A percentile compares a stretch with the other conserved stretches of the same genome.
These are phyloP conservation scores for Silurus glanis DNA, from an alignment of 2,113 vertebrate genomes.

Conservation along the genomic window DNA sequence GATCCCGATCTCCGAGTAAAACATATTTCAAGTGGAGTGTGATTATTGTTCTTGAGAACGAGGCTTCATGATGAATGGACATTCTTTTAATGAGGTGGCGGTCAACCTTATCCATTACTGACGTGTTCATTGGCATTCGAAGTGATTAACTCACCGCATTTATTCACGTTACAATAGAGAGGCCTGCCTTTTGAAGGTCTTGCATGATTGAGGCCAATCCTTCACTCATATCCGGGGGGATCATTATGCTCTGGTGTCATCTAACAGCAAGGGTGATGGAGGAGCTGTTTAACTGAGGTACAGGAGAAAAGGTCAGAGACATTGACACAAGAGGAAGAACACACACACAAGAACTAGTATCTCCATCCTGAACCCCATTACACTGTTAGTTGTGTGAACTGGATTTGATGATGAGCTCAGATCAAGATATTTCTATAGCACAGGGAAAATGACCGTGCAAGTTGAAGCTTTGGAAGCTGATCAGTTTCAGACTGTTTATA, in stretches of 20 bases:
- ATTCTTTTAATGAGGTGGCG: slow-evolving; percentile 21
- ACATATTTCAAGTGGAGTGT: slow-evolving; percentile 1
- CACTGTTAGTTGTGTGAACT: too few species aligned
- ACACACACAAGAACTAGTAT: not conserved
- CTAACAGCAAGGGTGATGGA: slow-evolving; percentile 14
- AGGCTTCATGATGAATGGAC: slow-evolving; percentile 31
- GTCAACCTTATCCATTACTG: slow-evolving; percentile 37
- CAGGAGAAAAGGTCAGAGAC: slow-evolving; percentile 14
- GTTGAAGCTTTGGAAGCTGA: too few species aligned
- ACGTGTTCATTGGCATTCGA: slow-evolving; percentile 19
- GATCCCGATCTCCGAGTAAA: not conserved
- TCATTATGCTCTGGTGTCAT: slow-evolving; percentile 28
- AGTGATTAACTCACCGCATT: slow-evolving; percentile 24
- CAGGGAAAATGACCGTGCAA: too few species aligned
- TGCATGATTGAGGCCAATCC: slow-evolving; percentile 1
- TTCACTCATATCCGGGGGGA: not conserved
- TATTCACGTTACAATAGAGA: slow-evolving; percentile 4
- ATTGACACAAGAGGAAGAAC: not conserved
- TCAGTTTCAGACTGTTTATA: too few species aligned
- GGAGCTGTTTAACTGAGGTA: not conserved
- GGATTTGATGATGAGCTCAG: too few species aligned
- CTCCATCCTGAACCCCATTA: too few species aligned
- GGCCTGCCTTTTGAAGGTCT: not conserved
- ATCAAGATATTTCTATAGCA: too few species aligned
- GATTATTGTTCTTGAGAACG: slow-evolving; percentile 1